Base-by-base conservation (phyloP, 1,140 invertebrate genomes). In the Drosophila nigrodunni region DNA sequence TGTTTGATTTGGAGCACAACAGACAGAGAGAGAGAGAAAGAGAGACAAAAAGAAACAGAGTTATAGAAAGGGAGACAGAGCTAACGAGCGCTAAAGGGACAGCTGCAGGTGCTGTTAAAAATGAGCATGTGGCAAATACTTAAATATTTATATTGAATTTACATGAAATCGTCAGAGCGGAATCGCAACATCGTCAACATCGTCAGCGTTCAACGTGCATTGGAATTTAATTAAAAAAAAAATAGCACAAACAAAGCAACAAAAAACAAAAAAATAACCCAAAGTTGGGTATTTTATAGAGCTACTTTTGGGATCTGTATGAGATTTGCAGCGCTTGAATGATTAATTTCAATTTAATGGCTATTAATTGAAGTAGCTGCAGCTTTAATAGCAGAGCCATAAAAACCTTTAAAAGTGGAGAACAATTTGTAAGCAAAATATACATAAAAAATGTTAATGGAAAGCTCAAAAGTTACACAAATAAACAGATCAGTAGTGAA, bases 71-170 rank as follows among this genome's bases (percentile, higher is more conserved):
- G 15, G 46, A 10, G 13, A 9, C 18, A 10, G 39, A 7, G 10
- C 6, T 7, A 35, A 21, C 1, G 6, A 43, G n/a, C 49, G n/a
- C 13, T 35, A n/a, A 18, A 52, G 18, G 7, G 50, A 39, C 72
- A 59, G 35, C 58, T 74, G 72, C 72, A 62, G 66, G 72, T 62
- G 71, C 71, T 64, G 68, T 70, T 65, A 71, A 76, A 76, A 76
- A 76, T 76, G 73, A 76, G 73, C 73, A 76, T 71, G 74, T 66
- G 68, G 68, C 74, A 72, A 76, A 76, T 76, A 76, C 74, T 76
- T 76, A 76, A 76, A 76, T 76, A 76, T 76, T 76, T 76, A 76
- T 76, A 65, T 76, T 72, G 69, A 52, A 72, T 76, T 72, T 76
- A 57, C 74, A 72, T 76, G 72, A 62, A 69, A 47, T 43, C 66